Evolutionary conservation across 2,113 vertebrate species (phyloP).

Genomic region (Crotalus horridus): DNA sequence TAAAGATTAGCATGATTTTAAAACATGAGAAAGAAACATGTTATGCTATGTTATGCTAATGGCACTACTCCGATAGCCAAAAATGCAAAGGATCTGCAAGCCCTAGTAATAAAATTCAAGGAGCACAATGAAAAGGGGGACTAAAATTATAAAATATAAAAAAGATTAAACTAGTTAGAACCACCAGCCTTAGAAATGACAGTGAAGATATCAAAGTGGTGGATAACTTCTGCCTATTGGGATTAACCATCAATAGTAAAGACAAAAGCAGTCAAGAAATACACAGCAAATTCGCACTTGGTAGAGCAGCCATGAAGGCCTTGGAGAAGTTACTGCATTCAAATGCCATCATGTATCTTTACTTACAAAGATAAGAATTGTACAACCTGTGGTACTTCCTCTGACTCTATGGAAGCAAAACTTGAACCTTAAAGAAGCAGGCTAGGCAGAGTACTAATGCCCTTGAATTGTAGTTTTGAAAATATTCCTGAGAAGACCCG

Average conservation of each 20-base stretch:
- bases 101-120: background rate
- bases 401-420: background rate
- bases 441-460: background rate
- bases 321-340: background rate
- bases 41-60: background rate
- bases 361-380: background rate
- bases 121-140: background rate
- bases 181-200: background rate
- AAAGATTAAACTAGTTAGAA: background rate
- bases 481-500: background rate
- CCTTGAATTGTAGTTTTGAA: background rate
- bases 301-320: background rate
- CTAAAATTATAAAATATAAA: background rate
- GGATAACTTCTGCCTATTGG: background rate
- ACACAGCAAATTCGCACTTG: background rate
- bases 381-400: background rate
- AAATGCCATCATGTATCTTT: background rate
- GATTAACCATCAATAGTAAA: background rate
- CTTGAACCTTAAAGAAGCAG: background rate
- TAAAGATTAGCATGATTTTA: background rate
- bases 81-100: background rate
- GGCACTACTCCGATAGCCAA: background rate
- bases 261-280: background rate
- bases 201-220: background rate
- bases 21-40: background rate